These are phyloP conservation scores for Eleutherodactylus coqui DNA, from an alignment of 2,797 vertebrate species.

Conservation along the genomic window DNA sequence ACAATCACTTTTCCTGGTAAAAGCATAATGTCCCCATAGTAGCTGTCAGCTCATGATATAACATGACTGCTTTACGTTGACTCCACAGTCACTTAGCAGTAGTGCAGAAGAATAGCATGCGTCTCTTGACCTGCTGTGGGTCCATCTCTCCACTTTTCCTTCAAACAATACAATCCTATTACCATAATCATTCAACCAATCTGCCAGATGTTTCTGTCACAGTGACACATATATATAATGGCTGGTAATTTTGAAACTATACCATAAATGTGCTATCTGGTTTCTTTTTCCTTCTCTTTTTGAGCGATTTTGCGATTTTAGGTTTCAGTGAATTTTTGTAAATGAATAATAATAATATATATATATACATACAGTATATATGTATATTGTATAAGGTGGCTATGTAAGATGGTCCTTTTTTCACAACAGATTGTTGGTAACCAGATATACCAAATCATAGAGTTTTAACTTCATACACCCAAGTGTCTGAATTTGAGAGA, in stretches of 20 bases:
- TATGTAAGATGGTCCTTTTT: too few species aligned
- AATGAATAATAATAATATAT: too few species aligned
- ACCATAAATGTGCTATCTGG: background rate
- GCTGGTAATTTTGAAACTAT: conserved; percentile 31
- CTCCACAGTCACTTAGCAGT: conserved; percentile 22
- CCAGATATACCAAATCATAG: too few species aligned
- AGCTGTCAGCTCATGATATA: conserved; percentile 19
- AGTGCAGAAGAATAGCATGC: conserved; percentile 1
- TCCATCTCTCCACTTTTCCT: conserved; percentile 11
- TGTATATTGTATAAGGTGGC: too few species aligned
- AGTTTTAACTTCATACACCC: too few species aligned
- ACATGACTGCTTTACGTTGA: background rate
- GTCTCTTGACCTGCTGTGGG: conserved; percentile 42
- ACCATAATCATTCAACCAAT: conserved; percentile 42
- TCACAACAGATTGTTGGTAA: too few species aligned
- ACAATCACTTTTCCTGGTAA: conserved; percentile 1
- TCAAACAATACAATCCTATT: conserved; percentile 39
- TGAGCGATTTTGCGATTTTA: too few species aligned
- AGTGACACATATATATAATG: conserved; percentile 25
- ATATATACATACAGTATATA: too few species aligned
- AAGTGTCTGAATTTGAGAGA: too few species aligned
- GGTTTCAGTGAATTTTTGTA: too few species aligned
- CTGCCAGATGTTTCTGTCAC: conserved; percentile 37
- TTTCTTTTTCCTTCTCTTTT: background rate
- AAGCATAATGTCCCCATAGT: conserved; percentile 22